These are phyloP conservation scores for Brachionichthys hirsutus DNA, from an alignment of 2,113 vertebrate species.

Conservation along the genomic window DNA sequence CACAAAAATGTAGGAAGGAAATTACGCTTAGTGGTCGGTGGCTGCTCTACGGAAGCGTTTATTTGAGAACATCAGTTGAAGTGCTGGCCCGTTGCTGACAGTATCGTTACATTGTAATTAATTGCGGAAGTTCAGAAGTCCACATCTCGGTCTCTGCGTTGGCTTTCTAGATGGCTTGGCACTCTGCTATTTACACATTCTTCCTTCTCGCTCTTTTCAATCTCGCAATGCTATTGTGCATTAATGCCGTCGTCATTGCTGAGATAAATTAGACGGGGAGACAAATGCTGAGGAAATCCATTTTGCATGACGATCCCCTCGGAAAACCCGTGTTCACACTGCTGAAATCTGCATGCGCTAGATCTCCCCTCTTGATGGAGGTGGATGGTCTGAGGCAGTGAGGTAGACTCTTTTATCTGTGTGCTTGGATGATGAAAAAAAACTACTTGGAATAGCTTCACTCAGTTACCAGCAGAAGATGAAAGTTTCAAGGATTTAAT, in stretches of 20 bases:
- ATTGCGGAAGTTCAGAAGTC: no score
- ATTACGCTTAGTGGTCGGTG: no score
- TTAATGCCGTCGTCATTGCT: conserved; percentile 28
- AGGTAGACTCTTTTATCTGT: conserved; percentile 48
- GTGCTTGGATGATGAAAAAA: conserved; percentile 44
- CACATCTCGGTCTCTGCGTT: no score
- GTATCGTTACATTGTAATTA: no score
- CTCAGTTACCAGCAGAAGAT: conserved; percentile 29
- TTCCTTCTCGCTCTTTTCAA: conserved; percentile 16
- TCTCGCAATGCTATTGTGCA: conserved; percentile 41
- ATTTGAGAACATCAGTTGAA: no score
- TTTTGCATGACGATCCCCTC: conserved; percentile 1
- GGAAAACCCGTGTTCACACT: conserved; percentile 21
- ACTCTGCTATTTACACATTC: conserved; percentile 1
- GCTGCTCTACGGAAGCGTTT: no score
- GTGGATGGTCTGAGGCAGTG: conserved; percentile 16
- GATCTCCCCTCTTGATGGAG: conserved; percentile 38
- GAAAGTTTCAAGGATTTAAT: conserved; percentile 28
- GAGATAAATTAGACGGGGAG: conserved; percentile 53
- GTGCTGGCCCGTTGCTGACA: no score
- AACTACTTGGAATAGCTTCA: conserved; percentile 30
- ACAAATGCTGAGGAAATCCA: conserved; percentile 34
- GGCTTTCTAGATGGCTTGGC: no score
- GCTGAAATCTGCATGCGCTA: conserved; percentile 33
- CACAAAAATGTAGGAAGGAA: conserved; percentile 7